A percentile compares a stretch with the other conserved stretches of the same genome.
Evolutionary conservation across 2,113 vertebrate species (phyloP).

Genomic region (Indicator indicator): DNA sequence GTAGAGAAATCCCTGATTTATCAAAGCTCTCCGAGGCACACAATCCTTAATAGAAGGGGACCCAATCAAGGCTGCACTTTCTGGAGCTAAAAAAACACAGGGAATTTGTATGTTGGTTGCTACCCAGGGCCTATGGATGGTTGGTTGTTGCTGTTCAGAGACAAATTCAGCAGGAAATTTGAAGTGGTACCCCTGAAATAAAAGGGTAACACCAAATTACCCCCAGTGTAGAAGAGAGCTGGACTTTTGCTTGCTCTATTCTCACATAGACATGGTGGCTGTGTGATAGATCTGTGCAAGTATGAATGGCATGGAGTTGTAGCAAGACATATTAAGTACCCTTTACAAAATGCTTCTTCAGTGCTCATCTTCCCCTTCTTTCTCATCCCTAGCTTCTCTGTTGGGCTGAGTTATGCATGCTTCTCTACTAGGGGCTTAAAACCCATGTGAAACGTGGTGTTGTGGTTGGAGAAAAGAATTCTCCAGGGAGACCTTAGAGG

Average conservation of each 20-base stretch:
- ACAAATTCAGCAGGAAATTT: background rate
- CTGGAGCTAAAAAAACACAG: background rate
- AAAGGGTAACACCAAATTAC: background rate
- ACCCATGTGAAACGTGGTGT: background rate
- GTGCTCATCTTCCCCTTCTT: background rate
- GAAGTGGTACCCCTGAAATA: background rate
- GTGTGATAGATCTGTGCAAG: accelerated
- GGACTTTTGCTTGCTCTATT: background rate
- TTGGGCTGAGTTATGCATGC: background rate
- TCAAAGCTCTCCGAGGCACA: background rate
- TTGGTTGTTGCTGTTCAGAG: background rate
- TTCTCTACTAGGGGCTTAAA: background rate
- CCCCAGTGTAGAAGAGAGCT: background rate
- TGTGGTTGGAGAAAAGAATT: too few species aligned
- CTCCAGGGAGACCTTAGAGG: too few species aligned
- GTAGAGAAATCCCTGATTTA: background rate
- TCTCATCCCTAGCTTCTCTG: background rate
- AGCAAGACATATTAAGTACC: background rate
- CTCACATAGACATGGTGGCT: background rate
- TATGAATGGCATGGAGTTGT: background rate
- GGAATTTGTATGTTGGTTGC: slow-evolving; percentile 8
- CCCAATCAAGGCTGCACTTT: background rate
- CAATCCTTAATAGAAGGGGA: background rate
- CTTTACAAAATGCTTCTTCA: background rate
- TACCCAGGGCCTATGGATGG: background rate